Evolutionary conservation across 2,113 vertebrate genomes (phyloP), one percentile per base, ranked within the genome.

Genomic region (Sarotherodon lohbergeri): DNA sequence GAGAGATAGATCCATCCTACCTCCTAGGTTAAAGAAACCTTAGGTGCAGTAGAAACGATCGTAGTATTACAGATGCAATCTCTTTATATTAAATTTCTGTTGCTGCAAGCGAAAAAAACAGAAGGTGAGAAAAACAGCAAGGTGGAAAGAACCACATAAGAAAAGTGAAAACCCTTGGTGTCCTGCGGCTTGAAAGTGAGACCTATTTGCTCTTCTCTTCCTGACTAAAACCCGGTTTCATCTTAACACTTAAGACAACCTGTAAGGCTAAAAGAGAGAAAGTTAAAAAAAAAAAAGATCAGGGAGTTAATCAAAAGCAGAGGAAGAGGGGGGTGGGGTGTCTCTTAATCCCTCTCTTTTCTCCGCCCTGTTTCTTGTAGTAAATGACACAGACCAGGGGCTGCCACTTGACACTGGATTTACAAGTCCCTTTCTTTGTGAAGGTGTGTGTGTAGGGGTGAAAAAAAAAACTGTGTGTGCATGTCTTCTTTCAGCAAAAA

Each of bases 231-330:
- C 88, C 68, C 50, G 78, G 41, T 89, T 88, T 88, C 22, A 55
- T 43, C 34, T 55, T 1, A 19, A 80, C 24, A 54, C 73, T 39
- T 32, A 87, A 87, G 79, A 86, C 61, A 76, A 5, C 32, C 19
- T 29, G 9, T 36, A 8, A 29, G 24, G 22, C 55, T 8, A 27
- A 57, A 57, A 82, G 43, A 82, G 80, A 89, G 56, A 83, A 80
- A 71, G 82, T 13, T 4, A 3, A 14, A n/a, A 57, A 32, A 66
- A 78, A 82, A 88, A 71, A 84, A 89, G 43, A 29, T 24, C 22
- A 14, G 63, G 82, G 87, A 71, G 91, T 93, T 95, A 94, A 95
- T 94, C 80, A 83, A 95, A 96, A 95, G 92, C 92, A 95, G 91
- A 94, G 86, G 80, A 82, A 46, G 66, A 9, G 39, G 66, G 59